phyloP scores from a whole-genome alignment of 2,888 invertebrate genomes.

The Panorpa germanica region DNA sequence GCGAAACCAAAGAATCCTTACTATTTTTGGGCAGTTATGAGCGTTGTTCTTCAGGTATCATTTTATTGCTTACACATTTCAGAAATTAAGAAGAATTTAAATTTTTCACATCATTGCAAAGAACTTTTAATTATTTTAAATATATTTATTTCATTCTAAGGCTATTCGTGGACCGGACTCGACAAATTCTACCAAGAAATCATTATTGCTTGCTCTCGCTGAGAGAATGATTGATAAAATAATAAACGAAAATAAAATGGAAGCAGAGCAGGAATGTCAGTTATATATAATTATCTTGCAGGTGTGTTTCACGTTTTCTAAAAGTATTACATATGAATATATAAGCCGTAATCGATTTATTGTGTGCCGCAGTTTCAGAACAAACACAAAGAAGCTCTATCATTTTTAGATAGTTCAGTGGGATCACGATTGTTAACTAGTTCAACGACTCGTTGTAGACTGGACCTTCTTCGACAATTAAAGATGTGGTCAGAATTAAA shows the following conservation, averaged over 20 bases:
- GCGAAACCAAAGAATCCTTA: constrained; percentile 86
- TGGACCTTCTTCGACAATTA: constrained; percentile 53
- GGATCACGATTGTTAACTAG: constrained; percentile 48
- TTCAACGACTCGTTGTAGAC: constrained; percentile 45
- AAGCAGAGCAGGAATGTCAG: constrained; percentile 86
- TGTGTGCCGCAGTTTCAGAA: constrained; percentile 47
- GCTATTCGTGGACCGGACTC: constrained; percentile 27
- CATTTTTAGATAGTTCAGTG: constrained; percentile 61
- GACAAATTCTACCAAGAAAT: constrained; percentile 34
- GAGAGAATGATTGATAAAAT: constrained; percentile 88
- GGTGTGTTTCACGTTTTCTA: no score
- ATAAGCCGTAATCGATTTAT: no score
- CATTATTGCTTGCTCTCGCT: constrained; percentile 67
- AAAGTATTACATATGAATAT: no score
- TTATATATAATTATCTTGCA: constrained; percentile 76
- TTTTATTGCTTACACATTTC: constrained; percentile 1
- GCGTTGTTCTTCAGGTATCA: constrained; percentile 76
- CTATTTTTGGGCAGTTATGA: constrained; percentile 97
- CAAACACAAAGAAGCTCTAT: constrained; percentile 65
- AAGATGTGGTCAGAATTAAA: constrained; percentile 59
- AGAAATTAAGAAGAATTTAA: constrained; percentile 2
- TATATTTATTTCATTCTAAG: constrained; percentile 13
- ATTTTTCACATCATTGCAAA: constrained; percentile 1
- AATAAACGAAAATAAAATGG: constrained; percentile 69
- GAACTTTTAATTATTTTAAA: no score